These are phyloP conservation scores for Sebastiscus albofasciatus DNA, from an alignment of 2,797 vertebrate genomes.

Conservation along the genomic window DNA sequence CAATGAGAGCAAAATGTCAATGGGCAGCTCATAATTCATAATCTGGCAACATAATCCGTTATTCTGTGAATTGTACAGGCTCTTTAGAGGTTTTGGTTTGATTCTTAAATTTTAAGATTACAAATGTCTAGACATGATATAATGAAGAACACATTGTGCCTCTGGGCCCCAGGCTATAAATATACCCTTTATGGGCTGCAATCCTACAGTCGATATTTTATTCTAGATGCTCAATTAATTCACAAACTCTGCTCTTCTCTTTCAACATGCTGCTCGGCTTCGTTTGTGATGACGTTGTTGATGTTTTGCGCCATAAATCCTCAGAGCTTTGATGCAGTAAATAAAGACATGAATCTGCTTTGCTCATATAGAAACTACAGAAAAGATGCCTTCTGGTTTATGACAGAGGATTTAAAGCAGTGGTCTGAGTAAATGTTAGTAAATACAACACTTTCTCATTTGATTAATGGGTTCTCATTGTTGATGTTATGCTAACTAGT, in stretches of 20 bases:
- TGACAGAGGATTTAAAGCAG: background rate
- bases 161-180: background rate
- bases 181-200: background rate
- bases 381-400: background rate
- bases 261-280: slow-evolving; percentile 11
- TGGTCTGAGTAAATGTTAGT: background rate
- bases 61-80: background rate
- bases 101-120: background rate
- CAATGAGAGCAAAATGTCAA: background rate
- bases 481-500: background rate
- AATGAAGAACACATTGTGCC: background rate
- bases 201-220: background rate
- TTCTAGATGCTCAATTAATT: slow-evolving; percentile 11
- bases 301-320: background rate
- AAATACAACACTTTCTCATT: background rate
- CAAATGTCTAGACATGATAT: background rate
- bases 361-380: background rate
- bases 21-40: background rate
- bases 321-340: background rate
- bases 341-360: background rate
- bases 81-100: background rate
- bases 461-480: background rate
- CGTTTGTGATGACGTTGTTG: slow-evolving; percentile 19
- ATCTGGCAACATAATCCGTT: background rate
- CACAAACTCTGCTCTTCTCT: background rate